Base-by-base conservation (phyloP, 2,888 invertebrate species). In the Heliconius ismenius region DNA sequence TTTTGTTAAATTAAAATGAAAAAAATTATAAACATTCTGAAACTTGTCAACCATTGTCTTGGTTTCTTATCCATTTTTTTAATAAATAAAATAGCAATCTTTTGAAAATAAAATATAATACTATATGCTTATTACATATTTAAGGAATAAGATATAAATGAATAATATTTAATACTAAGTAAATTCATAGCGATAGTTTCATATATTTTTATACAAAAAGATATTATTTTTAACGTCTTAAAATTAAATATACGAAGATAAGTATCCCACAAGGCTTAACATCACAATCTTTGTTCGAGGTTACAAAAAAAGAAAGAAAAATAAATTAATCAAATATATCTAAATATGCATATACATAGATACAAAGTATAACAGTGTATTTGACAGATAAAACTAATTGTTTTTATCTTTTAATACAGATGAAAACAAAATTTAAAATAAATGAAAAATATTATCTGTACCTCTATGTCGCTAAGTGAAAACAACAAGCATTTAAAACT, bases 171-270 rank as follows among this genome's bases (percentile, higher is more conserved):
- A 36, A 11, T 24, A 65, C 36, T 36, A 65, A 65, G 32, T 64
- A n/a, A 36, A 39, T 54, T 70, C 6, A 49, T 21, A 69, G 28
- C 28, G 54, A 43, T 67, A 32, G 28, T 24, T 54, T 70, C 54
- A 54, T 13, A 58, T 60, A 72, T 36, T 36, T 24, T 26, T n/a
- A 26, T 36, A 15, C 7, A 62, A 18, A 49, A 39, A 69, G 24
- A 69, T 28, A 49, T 28, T 49, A 69, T 54, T n/a, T 72, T 73
- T 43, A 36, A 18, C 62, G 18, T 36, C 73, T 73, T 73, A 73
- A 73, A 73, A 73, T 60, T 73, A 73, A 62, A 73, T 58, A 32
- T 60, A 73, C 36, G 60, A 43, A 73, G 73, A 73, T 36, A n/a
- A n/a, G n/a, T n/a, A 58, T 58, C 39, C 39, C 32, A 73, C 73